Base-by-base conservation (phyloP, 2,797 vertebrate species). In the Poecile montanus region DNA sequence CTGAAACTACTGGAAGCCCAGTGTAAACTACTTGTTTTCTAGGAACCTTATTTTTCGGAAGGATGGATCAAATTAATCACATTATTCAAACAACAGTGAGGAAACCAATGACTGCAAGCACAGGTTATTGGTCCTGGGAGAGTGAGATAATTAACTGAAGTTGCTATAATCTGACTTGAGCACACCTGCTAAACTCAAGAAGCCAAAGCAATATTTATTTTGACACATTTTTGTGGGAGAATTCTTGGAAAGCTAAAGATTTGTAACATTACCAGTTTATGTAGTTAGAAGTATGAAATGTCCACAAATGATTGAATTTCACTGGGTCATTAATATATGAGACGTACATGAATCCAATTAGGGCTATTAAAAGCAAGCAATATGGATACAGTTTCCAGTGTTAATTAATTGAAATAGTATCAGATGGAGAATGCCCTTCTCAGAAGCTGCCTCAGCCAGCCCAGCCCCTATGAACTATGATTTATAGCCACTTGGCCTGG, bases 131-230 rank as follows among this genome's bases (percentile, higher is more conserved):
- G 73, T 86, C 89, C 76, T 72, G 47, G 56, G 73, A 91, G 77
- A 94, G 47, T 66, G 42, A 81, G 76, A 81, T 75, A 91, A 95
- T 84, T 84, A 91, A 96, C 62, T 72, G 66, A 73, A 60, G 58
- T 88, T 84, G 85, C 51, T 78, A 19, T 56, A 73, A 94, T 42
- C 73, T 0, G 1, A 53, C 36, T 90, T 53, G 40, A 38, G 51
- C 85, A 78, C 88, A 96, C 93, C 85, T 94, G 96, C 90, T 94
- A 78, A 81, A 73, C 25, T 19, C 6, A 1, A 73, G 40, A 93
- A 94, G 76, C 62, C 73, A 91, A 94, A 78, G 76, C 47, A 90
- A 12, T 91, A 72, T 94, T 95, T 96, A 88, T 85, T 91, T 90
- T 91, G 76, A 88, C 82, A 75, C 62, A 72, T 90, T 92, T 92